Percentiles rank a stretch among this genome's conserved stretches.
Evolutionary conservation across 2,113 vertebrate species (phyloP).

Genomic region (Labeo catla): DNA sequence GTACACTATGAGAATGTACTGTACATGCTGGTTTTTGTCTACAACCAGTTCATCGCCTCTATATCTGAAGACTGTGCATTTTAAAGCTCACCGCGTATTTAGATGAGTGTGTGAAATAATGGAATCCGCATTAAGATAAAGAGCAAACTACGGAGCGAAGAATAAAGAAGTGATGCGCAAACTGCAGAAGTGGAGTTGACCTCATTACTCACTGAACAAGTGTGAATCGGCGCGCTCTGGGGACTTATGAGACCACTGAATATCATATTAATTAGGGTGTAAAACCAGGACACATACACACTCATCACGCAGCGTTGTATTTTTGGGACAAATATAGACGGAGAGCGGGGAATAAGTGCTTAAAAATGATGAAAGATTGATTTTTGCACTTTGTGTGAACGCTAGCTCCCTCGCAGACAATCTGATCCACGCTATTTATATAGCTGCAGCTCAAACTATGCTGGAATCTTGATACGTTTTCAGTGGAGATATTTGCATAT

Average conservation of each 20-base stretch:
- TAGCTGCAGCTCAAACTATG: not conserved
- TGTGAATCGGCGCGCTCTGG: constrained; percentile 42
- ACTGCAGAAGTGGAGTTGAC: constrained; percentile 5
- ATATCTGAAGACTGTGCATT: not conserved
- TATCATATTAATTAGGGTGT: constrained; percentile 57
- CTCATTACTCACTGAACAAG: constrained; percentile 27
- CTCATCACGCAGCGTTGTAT: not conserved
- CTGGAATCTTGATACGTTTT: not conserved
- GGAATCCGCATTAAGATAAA: not conserved
- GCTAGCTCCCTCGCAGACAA: not conserved
- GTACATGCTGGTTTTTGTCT: too few species aligned
- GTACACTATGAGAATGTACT: not conserved
- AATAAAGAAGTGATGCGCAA: constrained; percentile 32
- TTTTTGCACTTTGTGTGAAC: not conserved
- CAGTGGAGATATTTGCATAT: not conserved
- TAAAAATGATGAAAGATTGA: constrained; percentile 17
- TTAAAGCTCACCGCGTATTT: not conserved
- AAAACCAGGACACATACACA: constrained; percentile 51
- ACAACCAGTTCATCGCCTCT: not conserved
- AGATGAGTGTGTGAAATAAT: not conserved
- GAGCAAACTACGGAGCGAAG: not conserved
- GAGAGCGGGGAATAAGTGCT: constrained; percentile 4
- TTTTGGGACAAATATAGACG: constrained; percentile 20
- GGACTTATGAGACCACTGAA: constrained; percentile 59
- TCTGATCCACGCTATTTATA: not conserved